Percentiles rank a stretch among this genome's conserved stretches.
Conservation (phyloP, 2,888 invertebrate genomes). For the Spodoptera exigua region DNA sequence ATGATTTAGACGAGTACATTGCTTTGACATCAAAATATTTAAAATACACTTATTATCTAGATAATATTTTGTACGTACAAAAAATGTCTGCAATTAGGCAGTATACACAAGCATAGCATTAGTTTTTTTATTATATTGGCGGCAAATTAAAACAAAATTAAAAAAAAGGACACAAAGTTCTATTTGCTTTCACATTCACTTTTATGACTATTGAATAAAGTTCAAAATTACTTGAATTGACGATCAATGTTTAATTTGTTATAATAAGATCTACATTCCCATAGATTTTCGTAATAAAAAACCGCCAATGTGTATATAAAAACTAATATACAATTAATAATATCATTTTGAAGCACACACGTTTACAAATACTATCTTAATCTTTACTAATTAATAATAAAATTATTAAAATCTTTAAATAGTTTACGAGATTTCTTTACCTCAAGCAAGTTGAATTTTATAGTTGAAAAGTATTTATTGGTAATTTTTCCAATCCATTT, state of each 20-base stretch:
- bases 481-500: too few species aligned
- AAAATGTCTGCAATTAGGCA: conserved; percentile 48
- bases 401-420: conserved; percentile 32
- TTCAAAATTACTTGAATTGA: too few species aligned
- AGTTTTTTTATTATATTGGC: conserved; percentile 32
- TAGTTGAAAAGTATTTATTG: not conserved
- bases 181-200: too few species aligned
- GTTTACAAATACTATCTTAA: conserved; percentile 24
- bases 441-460: conserved; percentile 14
- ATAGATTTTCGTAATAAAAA: too few species aligned
- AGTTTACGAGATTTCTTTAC: conserved; percentile 46
- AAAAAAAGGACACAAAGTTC: not conserved
- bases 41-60: conserved; percentile 16
- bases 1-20: conserved; percentile 14
- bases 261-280: too few species aligned
- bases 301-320: conserved; percentile 27
- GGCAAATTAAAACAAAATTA: not conserved
- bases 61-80: conserved; percentile 54
- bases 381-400: conserved; percentile 18
- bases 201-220: too few species aligned
- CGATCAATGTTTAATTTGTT: too few species aligned
- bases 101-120: conserved; percentile 39
- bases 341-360: conserved; percentile 56
- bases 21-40: conserved; percentile 19
- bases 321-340: conserved; percentile 43